Conservation (phyloP, 2,113 vertebrate species). For the Oryzias curvinotus region DNA sequence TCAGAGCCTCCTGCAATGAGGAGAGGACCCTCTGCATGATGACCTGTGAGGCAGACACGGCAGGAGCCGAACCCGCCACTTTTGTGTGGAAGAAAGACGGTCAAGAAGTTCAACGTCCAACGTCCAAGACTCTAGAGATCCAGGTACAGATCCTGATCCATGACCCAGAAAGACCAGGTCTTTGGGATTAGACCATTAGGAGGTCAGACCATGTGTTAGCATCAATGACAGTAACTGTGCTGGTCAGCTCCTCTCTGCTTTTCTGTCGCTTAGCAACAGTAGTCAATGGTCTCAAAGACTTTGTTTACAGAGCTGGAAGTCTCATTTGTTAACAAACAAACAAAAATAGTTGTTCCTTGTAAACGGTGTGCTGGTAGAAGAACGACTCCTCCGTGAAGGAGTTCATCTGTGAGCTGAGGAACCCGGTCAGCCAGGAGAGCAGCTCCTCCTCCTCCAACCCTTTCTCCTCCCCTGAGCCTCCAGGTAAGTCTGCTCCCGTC, state of each 20-base stretch:
- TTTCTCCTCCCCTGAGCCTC: background rate
- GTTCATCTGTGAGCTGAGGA: conserved; percentile 46
- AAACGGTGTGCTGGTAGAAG: background rate
- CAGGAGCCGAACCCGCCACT: background rate
- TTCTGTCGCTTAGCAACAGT: too few relatives aligned
- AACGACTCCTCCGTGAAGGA: rapidly evolving
- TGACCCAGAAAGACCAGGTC: too few relatives aligned
- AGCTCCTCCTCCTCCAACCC: conserved; percentile 37
- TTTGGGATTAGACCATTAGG: too few relatives aligned
- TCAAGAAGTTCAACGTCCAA: rapidly evolving
- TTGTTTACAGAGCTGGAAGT: too few relatives aligned
- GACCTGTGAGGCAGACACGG: conserved; percentile 27
- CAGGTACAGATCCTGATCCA: conserved; percentile 19
- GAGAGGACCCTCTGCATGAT: background rate
- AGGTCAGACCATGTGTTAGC: too few relatives aligned
- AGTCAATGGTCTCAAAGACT: too few relatives aligned
- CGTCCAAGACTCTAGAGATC: background rate
- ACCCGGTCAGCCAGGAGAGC: conserved; percentile 18
- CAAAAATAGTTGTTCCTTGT: background rate
- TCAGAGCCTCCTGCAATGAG: background rate
- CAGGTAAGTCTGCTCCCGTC: too few relatives aligned
- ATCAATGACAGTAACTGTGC: too few relatives aligned
- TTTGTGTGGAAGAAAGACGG: conserved; percentile 12
- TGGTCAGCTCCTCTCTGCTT: too few relatives aligned
- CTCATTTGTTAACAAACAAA: too few relatives aligned